A percentile compares a stretch with the other conserved stretches of the same genome.
phyloP scores from a whole-genome alignment of 2,888 invertebrate genomes.

The Pegoplata infirma region DNA sequence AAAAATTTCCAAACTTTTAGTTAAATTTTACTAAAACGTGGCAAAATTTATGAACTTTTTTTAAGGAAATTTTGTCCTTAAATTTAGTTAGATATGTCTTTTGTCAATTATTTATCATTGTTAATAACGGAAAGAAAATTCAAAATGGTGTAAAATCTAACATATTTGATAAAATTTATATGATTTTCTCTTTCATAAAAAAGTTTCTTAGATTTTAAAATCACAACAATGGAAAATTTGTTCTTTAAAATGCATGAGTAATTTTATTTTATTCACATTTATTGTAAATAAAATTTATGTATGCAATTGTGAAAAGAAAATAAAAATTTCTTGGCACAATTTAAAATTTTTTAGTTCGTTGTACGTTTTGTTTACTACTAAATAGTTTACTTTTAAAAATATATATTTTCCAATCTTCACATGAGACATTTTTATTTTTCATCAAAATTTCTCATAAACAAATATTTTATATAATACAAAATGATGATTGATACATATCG shows the following conservation, averaged over 20 bases:
- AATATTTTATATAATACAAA: background rate
- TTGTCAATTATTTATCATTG: too few species aligned
- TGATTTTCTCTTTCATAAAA: background rate
- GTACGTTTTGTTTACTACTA: background rate
- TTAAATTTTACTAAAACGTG: too few species aligned
- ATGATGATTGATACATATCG: conserved; percentile 41
- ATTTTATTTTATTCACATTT: conserved; percentile 16
- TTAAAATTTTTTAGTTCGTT: background rate
- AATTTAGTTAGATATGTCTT: too few species aligned
- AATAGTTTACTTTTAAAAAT: background rate
- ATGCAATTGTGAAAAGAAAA: background rate
- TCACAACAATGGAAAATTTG: conserved; percentile 20
- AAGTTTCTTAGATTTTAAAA: too few species aligned
- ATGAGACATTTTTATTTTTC: conserved; percentile 24
- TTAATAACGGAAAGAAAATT: too few species aligned
- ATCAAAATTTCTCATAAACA: background rate
- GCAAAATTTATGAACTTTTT: too few species aligned
- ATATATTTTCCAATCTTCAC: conserved; percentile 2
- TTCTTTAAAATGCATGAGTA: conserved; percentile 14
- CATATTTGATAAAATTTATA: background rate
- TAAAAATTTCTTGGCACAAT: background rate
- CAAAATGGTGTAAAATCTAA: too few species aligned
- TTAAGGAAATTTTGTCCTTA: background rate
- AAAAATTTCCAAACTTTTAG: too few species aligned
- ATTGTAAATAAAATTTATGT: background rate